A percentile compares a stretch with the other conserved stretches of the same genome.
Evolutionary conservation across 2,113 vertebrate genomes (phyloP).

Genomic region (Chelonoidis abingdonii): DNA sequence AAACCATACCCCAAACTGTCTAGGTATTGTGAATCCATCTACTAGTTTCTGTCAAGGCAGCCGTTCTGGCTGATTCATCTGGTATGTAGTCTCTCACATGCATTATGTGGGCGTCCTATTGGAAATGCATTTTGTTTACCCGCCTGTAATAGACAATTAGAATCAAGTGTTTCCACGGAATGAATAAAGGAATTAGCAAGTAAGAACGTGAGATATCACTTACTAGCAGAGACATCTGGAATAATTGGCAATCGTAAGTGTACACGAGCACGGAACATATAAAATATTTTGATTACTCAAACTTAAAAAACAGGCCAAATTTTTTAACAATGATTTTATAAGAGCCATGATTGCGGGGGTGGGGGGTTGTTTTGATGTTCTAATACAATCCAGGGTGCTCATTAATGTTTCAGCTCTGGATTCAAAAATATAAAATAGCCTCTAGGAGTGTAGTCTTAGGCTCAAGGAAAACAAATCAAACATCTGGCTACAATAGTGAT

Average conservation of each 20-base stretch:
- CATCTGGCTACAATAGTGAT: conserved; percentile 16
- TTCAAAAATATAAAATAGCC: conserved; percentile 67
- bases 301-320: conserved; percentile 26
- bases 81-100: not conserved
- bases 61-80: not conserved
- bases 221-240: not conserved
- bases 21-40: not conserved
- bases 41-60: not conserved
- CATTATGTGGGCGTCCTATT: not conserved
- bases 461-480: conserved; percentile 57
- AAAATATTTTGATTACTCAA: conserved; percentile 66
- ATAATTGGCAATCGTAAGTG: conserved; percentile 6
- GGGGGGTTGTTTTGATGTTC: conserved; percentile 45
- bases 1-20: accelerated
- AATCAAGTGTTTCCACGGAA: not conserved
- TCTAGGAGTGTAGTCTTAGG: not conserved
- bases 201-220: not conserved
- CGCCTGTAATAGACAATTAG: not conserved
- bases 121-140: conserved; percentile 27
- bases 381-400: conserved; percentile 58
- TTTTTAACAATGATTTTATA: not conserved
- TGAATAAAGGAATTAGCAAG: not conserved
- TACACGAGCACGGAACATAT: not conserved
- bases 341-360: not conserved
- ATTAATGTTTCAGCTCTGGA: conserved; percentile 38